Evolutionary conservation across 2,113 vertebrate genomes (phyloP), one percentile per base, ranked within the genome.

Genomic region (Plestiodon gilberti): DNA sequence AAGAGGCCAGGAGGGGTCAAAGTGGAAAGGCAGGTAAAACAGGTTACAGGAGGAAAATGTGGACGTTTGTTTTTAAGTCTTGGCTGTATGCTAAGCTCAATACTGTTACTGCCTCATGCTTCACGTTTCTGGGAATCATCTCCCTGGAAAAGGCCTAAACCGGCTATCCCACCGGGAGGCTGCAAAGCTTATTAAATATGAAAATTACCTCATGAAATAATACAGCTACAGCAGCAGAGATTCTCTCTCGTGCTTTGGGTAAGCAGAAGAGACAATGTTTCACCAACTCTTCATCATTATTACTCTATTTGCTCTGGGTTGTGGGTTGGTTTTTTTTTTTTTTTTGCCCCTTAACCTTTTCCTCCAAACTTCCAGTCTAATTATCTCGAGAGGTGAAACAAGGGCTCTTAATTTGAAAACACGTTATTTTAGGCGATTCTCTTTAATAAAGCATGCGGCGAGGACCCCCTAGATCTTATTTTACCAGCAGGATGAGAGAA

Each of bases 391-490:
- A 91, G 90, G 89, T 93, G 90, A 87, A 81, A 38, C 43, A 28
- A 28, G 15, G 86, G 84, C 84, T 87, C 90, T 94, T 93, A 94
- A 94, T 92, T 93, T 10, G 81, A 94, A 74, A 81, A 88, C 90
- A 92, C 90, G 82, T 89, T 89, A 86, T 70, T 93, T 78, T 62
- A 87, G 89, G 84, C 5, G 48, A 89, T 90, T 89, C 91, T 90
- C 90, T 93, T 89, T 87, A 90, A 93, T 91, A 90, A 92, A 92
- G 93, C 83, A 82, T 2, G 33, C 89, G 86, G 61, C 62, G 69
- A 92, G 89, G 89, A 91, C 78, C 48, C 30, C 67, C 90, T 75
- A 83, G 78, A 88, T 90, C 91, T 94, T 89, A n/a, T 90, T 89
- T 81, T 88, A 48, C 65, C 0, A 0, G 84, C 83, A 89, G 0